Evolutionary conservation across 2,888 invertebrate genomes (phyloP).

Genomic region (Phyllotreta striolata): DNA sequence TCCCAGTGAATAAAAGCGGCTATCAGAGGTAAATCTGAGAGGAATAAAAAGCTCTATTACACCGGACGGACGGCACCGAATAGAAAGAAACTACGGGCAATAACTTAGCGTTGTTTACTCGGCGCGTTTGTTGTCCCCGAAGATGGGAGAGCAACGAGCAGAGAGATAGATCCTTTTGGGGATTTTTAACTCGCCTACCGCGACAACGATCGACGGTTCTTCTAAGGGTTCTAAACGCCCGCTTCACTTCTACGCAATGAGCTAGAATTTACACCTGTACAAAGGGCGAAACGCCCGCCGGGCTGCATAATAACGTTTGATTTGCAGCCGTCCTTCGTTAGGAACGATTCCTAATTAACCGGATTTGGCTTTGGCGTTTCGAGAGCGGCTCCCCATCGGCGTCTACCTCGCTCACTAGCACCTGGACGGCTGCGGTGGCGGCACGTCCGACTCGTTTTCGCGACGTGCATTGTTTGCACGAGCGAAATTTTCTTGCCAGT

Average conservation of each 20-base stretch:
- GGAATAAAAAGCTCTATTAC: conserved; percentile 30
- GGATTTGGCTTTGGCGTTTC: no score
- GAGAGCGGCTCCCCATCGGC: no score
- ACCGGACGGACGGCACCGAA: conserved; percentile 15
- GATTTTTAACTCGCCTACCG: conserved; percentile 37
- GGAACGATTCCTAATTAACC: no score
- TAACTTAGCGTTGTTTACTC: conserved; percentile 43
- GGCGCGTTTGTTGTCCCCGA: conserved; percentile 37
- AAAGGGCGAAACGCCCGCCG: no score
- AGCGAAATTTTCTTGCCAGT: conserved; percentile 15
- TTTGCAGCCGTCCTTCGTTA: no score
- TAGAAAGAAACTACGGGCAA: conserved; percentile 40
- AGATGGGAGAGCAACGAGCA: conserved; percentile 27
- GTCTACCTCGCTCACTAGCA: conserved; percentile 19
- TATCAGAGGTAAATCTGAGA: conserved; percentile 28
- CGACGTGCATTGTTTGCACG: conserved; percentile 42
- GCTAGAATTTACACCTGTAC: no score
- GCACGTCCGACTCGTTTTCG: conserved; percentile 33
- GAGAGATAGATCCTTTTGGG: conserved; percentile 38
- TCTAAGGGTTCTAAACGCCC: no score
- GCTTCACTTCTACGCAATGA: no score
- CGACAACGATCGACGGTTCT: conserved; percentile 21
- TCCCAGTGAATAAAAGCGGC: conserved; percentile 19
- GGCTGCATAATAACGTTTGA: no score
- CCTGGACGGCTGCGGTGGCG: conserved; percentile 38